These are phyloP conservation scores for Myiopsitta monachus DNA, from an alignment of 2,113 vertebrate species.

Conservation along the genomic window DNA sequence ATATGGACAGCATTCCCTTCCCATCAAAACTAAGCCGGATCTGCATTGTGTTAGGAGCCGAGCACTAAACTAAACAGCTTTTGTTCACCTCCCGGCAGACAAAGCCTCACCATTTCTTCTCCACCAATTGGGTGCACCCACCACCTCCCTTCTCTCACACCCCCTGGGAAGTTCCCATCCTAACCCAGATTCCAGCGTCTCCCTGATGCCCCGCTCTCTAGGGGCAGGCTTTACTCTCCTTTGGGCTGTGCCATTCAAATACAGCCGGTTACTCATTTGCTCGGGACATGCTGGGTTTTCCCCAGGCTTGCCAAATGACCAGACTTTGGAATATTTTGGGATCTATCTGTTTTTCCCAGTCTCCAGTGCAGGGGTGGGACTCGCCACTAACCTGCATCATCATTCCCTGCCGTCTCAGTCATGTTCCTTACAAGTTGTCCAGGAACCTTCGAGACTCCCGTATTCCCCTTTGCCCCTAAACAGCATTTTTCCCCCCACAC, in stretches of 20 bases:
- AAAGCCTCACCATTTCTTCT: constrained; percentile 38
- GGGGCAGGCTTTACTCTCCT: background rate
- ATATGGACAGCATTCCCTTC: background rate
- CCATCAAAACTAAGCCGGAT: background rate
- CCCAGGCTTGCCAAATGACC: background rate
- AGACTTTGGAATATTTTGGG: background rate
- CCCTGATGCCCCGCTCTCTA: background rate
- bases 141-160: background rate
- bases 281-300: background rate
- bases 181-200: background rate
- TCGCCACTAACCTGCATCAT: background rate
- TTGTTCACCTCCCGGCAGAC: constrained; percentile 19
- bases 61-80: constrained; percentile 16
- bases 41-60: background rate
- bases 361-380: background rate
- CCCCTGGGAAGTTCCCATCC: constrained; percentile 7
- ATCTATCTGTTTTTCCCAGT: background rate
- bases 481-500: background rate
- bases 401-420: background rate
- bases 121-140: background rate
- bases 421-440: background rate
- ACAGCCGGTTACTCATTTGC: background rate
- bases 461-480: background rate
- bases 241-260: background rate
- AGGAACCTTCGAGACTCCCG: background rate